Conservation (phyloP, 2,113 vertebrate genomes). For the Thomomys bottae region DNA sequence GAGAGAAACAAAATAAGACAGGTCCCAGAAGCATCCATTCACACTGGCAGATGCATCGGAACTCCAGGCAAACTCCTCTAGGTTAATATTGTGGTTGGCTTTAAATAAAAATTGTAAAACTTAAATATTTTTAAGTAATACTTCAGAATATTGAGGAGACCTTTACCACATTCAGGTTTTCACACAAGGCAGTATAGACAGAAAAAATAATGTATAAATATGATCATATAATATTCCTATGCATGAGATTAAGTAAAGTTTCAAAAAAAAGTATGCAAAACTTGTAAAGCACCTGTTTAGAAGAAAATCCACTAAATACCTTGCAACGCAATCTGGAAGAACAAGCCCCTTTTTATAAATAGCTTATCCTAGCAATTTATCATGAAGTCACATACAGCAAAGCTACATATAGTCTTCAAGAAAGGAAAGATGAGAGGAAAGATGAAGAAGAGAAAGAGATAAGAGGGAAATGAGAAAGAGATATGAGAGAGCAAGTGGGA, state of each 20-base stretch:
- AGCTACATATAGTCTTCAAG: background rate
- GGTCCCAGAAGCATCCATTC: conserved; percentile 66
- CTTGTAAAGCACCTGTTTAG: conserved; percentile 1
- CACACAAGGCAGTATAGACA: conserved; percentile 22
- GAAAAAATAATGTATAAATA: conserved; percentile 2
- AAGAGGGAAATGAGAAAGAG: background rate
- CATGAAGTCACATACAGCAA: conserved; percentile 31
- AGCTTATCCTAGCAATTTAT: conserved; percentile 24
- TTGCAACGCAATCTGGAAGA: background rate
- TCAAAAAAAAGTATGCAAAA: background rate
- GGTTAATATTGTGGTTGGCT: conserved; percentile 68
- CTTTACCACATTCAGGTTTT: background rate
- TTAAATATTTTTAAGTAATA: conserved; percentile 65
- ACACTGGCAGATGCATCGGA: conserved; percentile 66
- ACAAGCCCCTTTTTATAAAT: conserved; percentile 21
- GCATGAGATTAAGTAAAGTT: background rate
- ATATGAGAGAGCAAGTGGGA: too few species aligned
- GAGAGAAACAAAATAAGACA: conserved; percentile 80
- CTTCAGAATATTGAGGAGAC: conserved; percentile 6
- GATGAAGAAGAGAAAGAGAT: too few species aligned
- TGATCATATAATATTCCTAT: background rate
- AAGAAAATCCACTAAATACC: background rate
- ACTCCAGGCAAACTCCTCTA: conserved; percentile 60
- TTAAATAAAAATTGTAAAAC: conserved; percentile 63
- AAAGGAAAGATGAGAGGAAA: background rate